phyloP scores from a whole-genome alignment of 2,797 vertebrate genomes.

The Heterohyrax brucei region DNA sequence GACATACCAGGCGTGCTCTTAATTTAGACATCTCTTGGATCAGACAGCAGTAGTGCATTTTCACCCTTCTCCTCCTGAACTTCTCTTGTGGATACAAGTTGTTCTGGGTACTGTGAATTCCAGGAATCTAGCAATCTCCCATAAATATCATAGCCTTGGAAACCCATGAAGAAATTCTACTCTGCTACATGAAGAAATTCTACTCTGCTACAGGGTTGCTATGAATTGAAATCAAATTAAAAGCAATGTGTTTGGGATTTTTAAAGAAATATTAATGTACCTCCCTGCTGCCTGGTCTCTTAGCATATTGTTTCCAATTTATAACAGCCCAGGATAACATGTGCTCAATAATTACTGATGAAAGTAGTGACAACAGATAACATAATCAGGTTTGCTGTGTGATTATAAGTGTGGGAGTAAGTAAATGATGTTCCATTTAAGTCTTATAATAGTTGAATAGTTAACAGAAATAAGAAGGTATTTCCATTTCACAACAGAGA shows the following conservation, averaged over 20 bases:
- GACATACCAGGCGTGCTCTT: not conserved
- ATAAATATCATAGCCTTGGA: not conserved
- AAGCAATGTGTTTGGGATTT: too few species aligned
- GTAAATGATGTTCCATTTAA: not conserved
- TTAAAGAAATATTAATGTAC: not conserved
- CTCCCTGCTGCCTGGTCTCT: not conserved
- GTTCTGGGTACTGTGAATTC: not conserved
- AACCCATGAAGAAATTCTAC: too few species aligned
- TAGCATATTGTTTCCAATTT: slow-evolving; percentile 30
- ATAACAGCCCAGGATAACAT: not conserved
- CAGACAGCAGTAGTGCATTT: not conserved
- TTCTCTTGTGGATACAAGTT: not conserved
- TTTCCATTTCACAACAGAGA: slow-evolving; percentile 37
- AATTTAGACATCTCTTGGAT: not conserved
- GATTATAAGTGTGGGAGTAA: not conserved
- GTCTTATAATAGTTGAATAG: not conserved
- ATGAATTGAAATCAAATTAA: too few species aligned
- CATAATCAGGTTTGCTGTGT: not conserved
- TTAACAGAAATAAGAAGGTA: not conserved
- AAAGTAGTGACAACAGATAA: not conserved
- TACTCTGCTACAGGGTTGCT: too few species aligned
- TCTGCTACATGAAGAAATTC: too few species aligned
- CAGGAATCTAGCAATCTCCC: not conserved
- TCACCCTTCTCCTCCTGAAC: not conserved
- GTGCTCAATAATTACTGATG: not conserved